Evolutionary conservation across 2,113 vertebrate genomes (phyloP).

Genomic region (Chauna torquata): DNA sequence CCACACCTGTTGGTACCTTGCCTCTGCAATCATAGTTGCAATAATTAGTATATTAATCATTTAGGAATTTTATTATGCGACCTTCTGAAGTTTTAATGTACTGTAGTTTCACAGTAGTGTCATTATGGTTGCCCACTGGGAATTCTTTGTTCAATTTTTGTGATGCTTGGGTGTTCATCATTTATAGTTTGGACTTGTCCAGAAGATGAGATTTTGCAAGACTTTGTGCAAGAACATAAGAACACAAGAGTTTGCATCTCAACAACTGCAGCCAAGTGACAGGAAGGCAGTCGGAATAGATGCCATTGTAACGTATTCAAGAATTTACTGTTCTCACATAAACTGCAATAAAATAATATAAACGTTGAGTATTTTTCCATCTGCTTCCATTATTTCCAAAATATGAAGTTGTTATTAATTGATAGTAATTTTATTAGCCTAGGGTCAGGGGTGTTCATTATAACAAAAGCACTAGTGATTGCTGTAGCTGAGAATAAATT

Average conservation of each 20-base stretch:
- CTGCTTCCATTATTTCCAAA: neutral
- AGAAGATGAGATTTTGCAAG: neutral
- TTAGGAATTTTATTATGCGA: slow-evolving; percentile 3
- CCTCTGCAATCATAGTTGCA: neutral
- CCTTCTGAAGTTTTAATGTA: neutral
- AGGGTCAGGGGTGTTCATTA: neutral
- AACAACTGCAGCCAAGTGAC: neutral
- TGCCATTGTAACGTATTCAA: neutral
- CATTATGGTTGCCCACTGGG: neutral
- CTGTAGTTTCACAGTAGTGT: neutral
- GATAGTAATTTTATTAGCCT: neutral
- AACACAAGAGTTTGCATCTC: neutral
- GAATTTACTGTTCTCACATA: neutral
- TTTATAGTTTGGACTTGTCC: neutral
- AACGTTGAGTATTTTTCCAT: neutral
- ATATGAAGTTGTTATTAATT: neutral
- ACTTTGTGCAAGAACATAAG: neutral
- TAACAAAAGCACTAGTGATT: neutral
- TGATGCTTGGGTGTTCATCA: neutral
- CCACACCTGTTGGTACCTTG: neutral
- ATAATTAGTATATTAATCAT: neutral
- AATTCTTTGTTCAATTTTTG: neutral
- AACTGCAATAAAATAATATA: neutral
- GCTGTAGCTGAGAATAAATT: neutral
- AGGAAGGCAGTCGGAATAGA: neutral